These are phyloP conservation scores for Macropus fuliginosus DNA, from an alignment of 2,797 vertebrate genomes.

Conservation along the genomic window DNA sequence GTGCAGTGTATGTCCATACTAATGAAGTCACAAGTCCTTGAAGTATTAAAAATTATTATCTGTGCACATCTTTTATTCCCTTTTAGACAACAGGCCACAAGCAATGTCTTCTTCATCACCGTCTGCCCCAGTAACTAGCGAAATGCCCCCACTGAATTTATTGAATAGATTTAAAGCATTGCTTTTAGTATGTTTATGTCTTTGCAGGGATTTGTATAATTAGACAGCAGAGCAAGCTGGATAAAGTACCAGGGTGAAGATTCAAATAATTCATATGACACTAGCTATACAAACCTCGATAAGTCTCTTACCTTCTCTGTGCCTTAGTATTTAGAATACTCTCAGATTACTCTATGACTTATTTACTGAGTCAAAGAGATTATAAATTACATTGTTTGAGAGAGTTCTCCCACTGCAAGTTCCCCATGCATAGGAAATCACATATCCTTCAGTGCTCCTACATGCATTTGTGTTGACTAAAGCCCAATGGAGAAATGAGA, in stretches of 20 bases:
- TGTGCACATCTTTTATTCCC: not conserved
- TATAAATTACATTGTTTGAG: not conserved
- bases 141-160: not conserved
- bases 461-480: not conserved
- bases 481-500: constrained; percentile 10
- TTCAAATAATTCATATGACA: not conserved
- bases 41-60: not conserved
- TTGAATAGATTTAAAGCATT: not conserved
- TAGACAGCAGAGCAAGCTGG: not conserved
- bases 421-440: not conserved
- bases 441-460: not conserved
- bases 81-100: not conserved
- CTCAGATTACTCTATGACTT: not conserved
- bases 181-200: not conserved
- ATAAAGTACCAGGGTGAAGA: not conserved
- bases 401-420: not conserved
- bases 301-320: not conserved
- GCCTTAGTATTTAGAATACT: not conserved
- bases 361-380: constrained; percentile 3
- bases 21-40: not conserved
- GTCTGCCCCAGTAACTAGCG: not conserved
- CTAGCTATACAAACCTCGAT: not conserved
- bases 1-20: not conserved
- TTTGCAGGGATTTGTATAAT: not conserved
- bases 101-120: not conserved